These are phyloP conservation scores for Chamaea fasciata DNA, from an alignment of 2,113 vertebrate genomes.

Conservation along the genomic window DNA sequence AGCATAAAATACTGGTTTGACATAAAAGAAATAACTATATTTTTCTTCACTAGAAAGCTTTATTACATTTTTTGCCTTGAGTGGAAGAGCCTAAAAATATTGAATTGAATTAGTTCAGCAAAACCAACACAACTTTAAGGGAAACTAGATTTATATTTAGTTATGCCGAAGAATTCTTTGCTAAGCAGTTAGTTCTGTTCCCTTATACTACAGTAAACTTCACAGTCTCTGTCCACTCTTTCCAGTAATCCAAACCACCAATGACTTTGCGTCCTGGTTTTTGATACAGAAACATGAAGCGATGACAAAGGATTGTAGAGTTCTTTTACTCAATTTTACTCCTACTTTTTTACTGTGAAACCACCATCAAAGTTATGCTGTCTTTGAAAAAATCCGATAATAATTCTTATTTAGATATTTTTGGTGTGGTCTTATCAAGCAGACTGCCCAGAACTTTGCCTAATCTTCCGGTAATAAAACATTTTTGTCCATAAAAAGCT, in stretches of 20 bases:
- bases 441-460: background rate
- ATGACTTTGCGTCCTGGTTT: background rate
- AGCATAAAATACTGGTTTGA: background rate
- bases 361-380: background rate
- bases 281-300: background rate
- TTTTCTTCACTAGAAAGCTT: background rate
- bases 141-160: background rate
- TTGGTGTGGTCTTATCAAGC: background rate
- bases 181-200: background rate
- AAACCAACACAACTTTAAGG: background rate
- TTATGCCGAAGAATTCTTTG: background rate
- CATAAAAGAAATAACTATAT: background rate
- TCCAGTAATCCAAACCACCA: background rate
- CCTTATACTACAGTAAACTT: background rate
- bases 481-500: accelerated
- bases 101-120: background rate
- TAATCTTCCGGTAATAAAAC: background rate
- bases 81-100: background rate
- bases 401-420: background rate
- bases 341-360: background rate
- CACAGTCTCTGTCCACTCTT: background rate
- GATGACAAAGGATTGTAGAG: background rate
- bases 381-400: background rate
- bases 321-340: background rate
- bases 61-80: background rate